Percentiles rank a stretch among this genome's conserved stretches.
Conservation (phyloP, 2,888 invertebrate genomes). For the Athrips mouffetella region DNA sequence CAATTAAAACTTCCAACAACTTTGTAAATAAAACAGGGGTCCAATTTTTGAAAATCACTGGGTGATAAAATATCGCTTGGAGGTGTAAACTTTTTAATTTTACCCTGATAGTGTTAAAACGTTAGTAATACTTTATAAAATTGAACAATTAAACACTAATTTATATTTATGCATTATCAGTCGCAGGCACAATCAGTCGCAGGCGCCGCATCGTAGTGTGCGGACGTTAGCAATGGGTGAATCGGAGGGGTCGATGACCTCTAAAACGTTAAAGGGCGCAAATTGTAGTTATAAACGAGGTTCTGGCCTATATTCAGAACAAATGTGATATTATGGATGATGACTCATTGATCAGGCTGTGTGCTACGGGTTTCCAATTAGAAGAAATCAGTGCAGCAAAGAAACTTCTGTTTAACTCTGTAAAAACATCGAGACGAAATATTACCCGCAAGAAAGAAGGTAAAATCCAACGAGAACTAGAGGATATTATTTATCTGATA, state of each 20-base stretch:
- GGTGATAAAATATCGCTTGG: too few species aligned
- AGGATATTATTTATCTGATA: conserved; percentile 12
- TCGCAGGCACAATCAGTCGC: too few species aligned
- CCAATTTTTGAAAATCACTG: too few species aligned
- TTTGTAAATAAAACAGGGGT: too few species aligned
- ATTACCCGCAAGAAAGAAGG: conserved; percentile 13
- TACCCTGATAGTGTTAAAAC: too few species aligned
- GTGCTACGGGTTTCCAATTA: conserved; percentile 8
- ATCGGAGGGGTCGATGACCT: conserved; percentile 2
- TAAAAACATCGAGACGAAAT: conserved; percentile 10
- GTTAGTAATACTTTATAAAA: too few species aligned
- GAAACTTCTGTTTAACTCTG: conserved; percentile 12
- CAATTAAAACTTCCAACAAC: too few species aligned
- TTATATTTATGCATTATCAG: too few species aligned
- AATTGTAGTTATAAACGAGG: conserved; percentile 14
- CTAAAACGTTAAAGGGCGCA: conserved; percentile 13
- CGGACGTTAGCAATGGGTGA: too few species aligned
- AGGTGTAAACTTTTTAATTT: too few species aligned
- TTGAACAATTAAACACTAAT: too few species aligned
- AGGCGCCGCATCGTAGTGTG: too few species aligned
- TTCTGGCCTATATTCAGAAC: conserved; percentile 13
- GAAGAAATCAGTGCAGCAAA: conserved; percentile 17
- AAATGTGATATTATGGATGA: conserved; percentile 19
- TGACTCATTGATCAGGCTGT: conserved; percentile 13
- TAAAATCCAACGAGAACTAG: conserved; percentile 8